phyloP scores from a whole-genome alignment of 2,888 invertebrate species.

The Phanerotoma sp. region DNA sequence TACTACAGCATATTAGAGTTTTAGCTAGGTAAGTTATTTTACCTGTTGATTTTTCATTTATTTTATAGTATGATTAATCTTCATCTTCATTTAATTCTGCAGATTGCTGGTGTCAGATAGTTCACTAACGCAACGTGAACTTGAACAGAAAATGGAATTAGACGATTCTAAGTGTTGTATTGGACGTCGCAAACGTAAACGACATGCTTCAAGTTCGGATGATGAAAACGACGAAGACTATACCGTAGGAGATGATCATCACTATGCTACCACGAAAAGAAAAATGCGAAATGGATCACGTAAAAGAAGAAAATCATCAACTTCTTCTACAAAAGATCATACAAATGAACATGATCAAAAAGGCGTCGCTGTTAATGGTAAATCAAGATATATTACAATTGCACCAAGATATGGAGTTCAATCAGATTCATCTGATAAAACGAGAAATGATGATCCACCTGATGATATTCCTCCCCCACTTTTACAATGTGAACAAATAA shows the following conservation, averaged over 20 bases:
- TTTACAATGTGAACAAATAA: conserved; percentile 44
- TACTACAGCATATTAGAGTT: conserved; percentile 63
- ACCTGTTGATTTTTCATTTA: background rate
- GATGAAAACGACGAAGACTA: conserved; percentile 34
- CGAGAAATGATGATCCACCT: conserved; percentile 33
- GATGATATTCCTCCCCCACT: too few species aligned
- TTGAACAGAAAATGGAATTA: conserved; percentile 47
- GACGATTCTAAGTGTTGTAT: conserved; percentile 52
- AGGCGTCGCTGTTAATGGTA: background rate
- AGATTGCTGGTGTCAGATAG: conserved; percentile 46
- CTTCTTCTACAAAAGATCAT: background rate
- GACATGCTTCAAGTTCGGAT: conserved; percentile 44
- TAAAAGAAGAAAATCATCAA: conserved; percentile 19
- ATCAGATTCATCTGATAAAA: background rate
- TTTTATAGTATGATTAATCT: background rate
- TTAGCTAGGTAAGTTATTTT: conserved; percentile 42
- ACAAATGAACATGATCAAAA: background rate
- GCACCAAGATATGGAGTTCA: background rate
- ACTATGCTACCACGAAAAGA: conserved; percentile 32
- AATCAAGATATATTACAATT: conserved; percentile 1
- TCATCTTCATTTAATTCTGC: too few species aligned
- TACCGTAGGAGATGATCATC: conserved; percentile 13
- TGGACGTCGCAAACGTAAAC: conserved; percentile 40
- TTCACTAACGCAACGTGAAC: conserved; percentile 39
- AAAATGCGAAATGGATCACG: conserved; percentile 19